phyloP scores from a whole-genome alignment of 1,140 invertebrate genomes.

The Cephus cinctus region DNA sequence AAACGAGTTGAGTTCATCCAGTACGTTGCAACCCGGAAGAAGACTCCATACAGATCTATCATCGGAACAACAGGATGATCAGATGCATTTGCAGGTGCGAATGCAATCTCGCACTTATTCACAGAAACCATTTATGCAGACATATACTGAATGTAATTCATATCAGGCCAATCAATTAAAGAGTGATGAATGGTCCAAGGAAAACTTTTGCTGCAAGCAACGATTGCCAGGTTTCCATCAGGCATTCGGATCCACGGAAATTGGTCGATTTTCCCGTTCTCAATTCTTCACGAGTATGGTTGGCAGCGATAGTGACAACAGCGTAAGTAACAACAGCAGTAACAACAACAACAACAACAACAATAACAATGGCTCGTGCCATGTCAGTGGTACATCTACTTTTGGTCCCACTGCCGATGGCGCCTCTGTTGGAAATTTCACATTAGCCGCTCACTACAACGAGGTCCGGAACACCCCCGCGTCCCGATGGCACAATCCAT shows the following conservation, averaged over 20 bases:
- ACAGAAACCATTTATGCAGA: conserved; percentile 1
- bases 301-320: conserved; percentile 22
- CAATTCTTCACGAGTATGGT: conserved; percentile 56
- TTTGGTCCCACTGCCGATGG: no score
- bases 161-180: no score
- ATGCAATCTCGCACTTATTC: neutral
- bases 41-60: no score
- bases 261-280: conserved; percentile 66
- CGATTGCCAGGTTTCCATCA: conserved; percentile 74
- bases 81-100: neutral
- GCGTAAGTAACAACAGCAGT: conserved; percentile 27
- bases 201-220: conserved; percentile 38
- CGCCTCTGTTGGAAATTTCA: neutral
- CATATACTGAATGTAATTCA: no score
- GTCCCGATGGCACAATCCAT: conserved; percentile 51
- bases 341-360: conserved; percentile 5
- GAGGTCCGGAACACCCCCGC: conserved; percentile 21
- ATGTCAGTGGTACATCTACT: no score
- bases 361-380: conserved; percentile 4
- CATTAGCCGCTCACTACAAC: conserved; percentile 14
- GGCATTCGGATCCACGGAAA: conserved; percentile 76
- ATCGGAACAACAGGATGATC: conserved; percentile 10
- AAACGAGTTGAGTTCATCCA: no score
- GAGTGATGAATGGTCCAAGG: no score
- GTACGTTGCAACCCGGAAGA: no score